Evolutionary conservation across 2,113 vertebrate genomes (phyloP), one percentile per base, ranked within the genome.

Genomic region (Ibidorhyncha struthersii): DNA sequence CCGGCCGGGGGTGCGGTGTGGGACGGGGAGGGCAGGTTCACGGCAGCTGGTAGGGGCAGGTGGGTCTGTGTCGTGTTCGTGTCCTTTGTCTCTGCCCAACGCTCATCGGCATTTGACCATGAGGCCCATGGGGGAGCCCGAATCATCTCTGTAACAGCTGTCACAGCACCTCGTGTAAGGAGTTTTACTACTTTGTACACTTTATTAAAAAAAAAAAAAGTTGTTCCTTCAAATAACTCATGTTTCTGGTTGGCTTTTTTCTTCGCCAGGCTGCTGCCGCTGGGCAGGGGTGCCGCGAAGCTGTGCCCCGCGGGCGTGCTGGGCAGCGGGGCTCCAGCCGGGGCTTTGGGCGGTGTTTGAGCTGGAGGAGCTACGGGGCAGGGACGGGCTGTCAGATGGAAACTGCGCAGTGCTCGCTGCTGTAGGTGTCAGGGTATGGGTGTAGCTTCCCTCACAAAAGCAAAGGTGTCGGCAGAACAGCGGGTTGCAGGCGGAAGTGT

Each of bases 111-210:
- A 1, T 15, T 50, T 65, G 84, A 72, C 88, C 77, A 23, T 0
- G 3, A 96, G 90, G 89, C 92, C 89, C 49, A 1, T 9, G 5
- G 82, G 78, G 91, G 91, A 96, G 90, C 71, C 53, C 14, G 1
- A 14, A 14, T 81, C 89, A 95, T 96, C 97, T 94, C 83, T 96
- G 86, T 97, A 96, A 91, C 23, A 29, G 88, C 90, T 93, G 94
- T 96, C 96, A 85, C 66, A 47, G 95, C 83, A n/a, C 93, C 96
- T 95, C 74, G 18, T 86, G 70, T 90, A 94, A 97, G 95, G 84
- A 91, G 81, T 96, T 97, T 95, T 96, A 96, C 94, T 97, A 95
- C 93, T 98, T 97, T 96, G 91, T 97, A 96, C 91, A 80, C 97
- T 97, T 97, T 96, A 96, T 97, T 97, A 98, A 98, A 98, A 97